Evolutionary conservation across 2,888 invertebrate species (phyloP).

Genomic region (Anthoptus insignis): DNA sequence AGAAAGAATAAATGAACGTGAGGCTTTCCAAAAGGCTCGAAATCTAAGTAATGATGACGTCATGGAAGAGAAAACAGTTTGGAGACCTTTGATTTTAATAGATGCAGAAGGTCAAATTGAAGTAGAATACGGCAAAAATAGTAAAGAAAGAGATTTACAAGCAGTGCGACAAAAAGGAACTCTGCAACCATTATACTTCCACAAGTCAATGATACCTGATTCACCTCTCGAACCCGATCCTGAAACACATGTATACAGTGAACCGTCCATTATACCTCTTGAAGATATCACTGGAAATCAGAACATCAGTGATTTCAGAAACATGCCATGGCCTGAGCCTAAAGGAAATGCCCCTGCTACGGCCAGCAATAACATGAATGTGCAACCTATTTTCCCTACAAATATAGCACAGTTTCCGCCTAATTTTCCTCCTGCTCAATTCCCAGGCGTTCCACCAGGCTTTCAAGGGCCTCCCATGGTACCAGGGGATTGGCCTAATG

Average conservation of each 20-base stretch:
- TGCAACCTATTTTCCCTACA: slow-evolving; percentile 80
- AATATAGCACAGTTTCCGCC: slow-evolving; percentile 78
- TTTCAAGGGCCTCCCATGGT: slow-evolving; percentile 75
- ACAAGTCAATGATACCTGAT: slow-evolving; percentile 94
- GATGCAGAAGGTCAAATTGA: slow-evolving; percentile 89
- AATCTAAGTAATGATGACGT: slow-evolving; percentile 92
- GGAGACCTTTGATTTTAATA: slow-evolving; percentile 91
- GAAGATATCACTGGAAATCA: slow-evolving; percentile 96
- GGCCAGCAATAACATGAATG: slow-evolving; percentile 60
- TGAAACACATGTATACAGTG: slow-evolving; percentile 92
- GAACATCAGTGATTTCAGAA: slow-evolving; percentile 92
- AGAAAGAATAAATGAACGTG: slow-evolving; percentile 95
- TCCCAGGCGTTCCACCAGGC: slow-evolving; percentile 72
- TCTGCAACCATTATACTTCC: slow-evolving; percentile 93
- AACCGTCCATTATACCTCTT: slow-evolving; percentile 94
- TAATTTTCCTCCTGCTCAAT: slow-evolving; percentile 78
- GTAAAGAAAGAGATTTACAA: slow-evolving; percentile 95
- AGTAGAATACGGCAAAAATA: slow-evolving; percentile 91
- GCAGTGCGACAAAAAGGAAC: slow-evolving; percentile 95
- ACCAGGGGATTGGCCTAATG: slow-evolving; percentile 74
- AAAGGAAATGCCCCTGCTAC: slow-evolving; percentile 88
- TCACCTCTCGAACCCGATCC: slow-evolving; percentile 95
- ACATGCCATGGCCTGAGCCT: slow-evolving; percentile 95
- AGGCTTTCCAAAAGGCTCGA: slow-evolving; percentile 92
- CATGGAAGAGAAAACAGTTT: slow-evolving; percentile 94